Conservation (phyloP, 2,888 invertebrate species). For the Caenorhabditis afra region DNA sequence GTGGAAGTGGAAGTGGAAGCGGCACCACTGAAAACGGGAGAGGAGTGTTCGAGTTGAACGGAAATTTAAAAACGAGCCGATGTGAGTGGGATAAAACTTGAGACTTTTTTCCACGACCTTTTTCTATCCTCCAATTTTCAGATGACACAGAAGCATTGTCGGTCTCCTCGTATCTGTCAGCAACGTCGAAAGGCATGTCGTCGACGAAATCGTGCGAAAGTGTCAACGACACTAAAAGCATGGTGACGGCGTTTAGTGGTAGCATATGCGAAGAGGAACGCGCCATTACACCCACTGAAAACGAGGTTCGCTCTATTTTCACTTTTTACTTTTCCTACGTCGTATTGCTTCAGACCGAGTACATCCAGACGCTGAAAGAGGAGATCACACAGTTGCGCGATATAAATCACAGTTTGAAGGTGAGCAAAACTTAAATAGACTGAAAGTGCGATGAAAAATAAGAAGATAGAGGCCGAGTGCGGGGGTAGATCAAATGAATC, state of each 20-base stretch:
- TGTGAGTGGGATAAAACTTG: background rate
- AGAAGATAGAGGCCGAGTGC: too few relatives aligned
- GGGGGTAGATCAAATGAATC: too few relatives aligned
- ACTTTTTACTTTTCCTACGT: constrained; percentile 16
- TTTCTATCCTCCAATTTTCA: constrained; percentile 9
- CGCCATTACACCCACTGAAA: constrained; percentile 76
- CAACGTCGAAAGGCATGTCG: constrained; percentile 77
- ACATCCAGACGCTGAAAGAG: constrained; percentile 84
- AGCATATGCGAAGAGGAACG: constrained; percentile 73
- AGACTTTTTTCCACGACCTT: too few relatives aligned
- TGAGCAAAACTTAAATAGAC: constrained; percentile 11
- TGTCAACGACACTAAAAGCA: constrained; percentile 67
- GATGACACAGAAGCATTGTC: constrained; percentile 72
- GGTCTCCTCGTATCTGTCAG: constrained; percentile 77
- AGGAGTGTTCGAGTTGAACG: background rate
- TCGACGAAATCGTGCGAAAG: constrained; percentile 77
- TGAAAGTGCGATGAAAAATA: background rate
- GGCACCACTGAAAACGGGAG: constrained; percentile 27
- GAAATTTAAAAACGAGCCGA: background rate
- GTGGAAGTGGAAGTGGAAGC: background rate
- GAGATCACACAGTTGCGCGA: constrained; percentile 82
- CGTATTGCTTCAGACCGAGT: constrained; percentile 55
- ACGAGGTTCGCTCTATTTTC: constrained; percentile 59
- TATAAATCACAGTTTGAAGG: constrained; percentile 73
- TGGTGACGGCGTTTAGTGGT: constrained; percentile 70